A percentile compares a stretch with the other conserved stretches of the same genome.
Conservation (phyloP, 2,888 invertebrate genomes). For the Teleogryllus oceanicus region DNA sequence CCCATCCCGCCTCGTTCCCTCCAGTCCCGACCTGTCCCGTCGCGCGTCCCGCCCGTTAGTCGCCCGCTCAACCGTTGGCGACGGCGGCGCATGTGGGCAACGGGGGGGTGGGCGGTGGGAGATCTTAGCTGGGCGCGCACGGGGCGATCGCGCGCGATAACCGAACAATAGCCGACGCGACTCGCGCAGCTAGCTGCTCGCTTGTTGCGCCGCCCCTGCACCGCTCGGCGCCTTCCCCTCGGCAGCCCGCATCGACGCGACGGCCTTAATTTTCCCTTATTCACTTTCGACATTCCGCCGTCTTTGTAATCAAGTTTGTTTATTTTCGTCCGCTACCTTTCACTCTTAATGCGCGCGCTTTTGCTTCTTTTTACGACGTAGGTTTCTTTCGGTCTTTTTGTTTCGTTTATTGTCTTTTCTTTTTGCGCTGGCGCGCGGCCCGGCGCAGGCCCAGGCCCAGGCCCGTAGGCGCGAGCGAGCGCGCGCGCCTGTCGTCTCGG, state of each 20-base stretch:
- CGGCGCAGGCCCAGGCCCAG: not conserved
- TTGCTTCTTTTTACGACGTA: not conserved
- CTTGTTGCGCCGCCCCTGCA: not conserved
- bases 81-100: no score
- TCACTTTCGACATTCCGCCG: not conserved
- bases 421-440: not conserved
- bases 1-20: no score
- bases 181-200: no score
- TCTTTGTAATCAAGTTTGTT: constrained; percentile 3
- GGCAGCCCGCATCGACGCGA: not conserved
- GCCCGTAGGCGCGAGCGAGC: not conserved
- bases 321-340: constrained; percentile 7
- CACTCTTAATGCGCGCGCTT: constrained; percentile 1
- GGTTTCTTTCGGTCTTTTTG: not conserved
- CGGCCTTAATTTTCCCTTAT: not conserved
- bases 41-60: no score
- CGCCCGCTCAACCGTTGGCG: no score
- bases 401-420: not conserved
- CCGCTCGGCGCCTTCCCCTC: not conserved
- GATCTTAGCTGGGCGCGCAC: no score
- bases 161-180: no score
- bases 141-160: no score
- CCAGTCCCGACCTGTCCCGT: no score
- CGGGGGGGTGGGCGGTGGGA: no score
- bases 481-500: not conserved